phyloP scores from a whole-genome alignment of 2,113 vertebrate species.

The Etia nguti region DNA sequence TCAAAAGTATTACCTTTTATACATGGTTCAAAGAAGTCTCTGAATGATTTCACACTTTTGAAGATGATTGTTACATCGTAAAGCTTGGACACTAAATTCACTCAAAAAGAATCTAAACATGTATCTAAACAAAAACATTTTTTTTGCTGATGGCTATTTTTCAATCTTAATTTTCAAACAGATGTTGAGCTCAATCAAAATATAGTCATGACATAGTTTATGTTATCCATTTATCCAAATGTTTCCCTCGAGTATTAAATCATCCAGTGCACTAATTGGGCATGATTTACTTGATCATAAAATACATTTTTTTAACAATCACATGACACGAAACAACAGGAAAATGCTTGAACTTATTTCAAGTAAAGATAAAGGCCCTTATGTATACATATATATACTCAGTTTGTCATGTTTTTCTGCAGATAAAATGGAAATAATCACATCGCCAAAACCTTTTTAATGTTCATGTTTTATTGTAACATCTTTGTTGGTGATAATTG shows the following conservation, averaged over 20 bases:
- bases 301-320: not conserved
- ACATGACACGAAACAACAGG: not conserved
- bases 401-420: not conserved
- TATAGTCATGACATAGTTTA: not conserved
- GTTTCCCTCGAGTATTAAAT: not conserved
- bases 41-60: not conserved
- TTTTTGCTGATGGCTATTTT: not conserved
- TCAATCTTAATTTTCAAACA: not conserved
- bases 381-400: not conserved
- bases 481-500: conserved; percentile 6
- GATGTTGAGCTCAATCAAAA: not conserved
- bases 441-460: not conserved
- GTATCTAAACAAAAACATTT: not conserved
- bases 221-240: not conserved
- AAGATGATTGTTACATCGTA: not conserved
- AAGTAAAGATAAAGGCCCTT: not conserved
- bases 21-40: not conserved
- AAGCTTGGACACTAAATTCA: not conserved
- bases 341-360: not conserved
- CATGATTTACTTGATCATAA: not conserved
- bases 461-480: not conserved
- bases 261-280: not conserved
- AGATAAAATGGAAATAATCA: conserved; percentile 9
- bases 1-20: not conserved
- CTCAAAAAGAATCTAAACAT: not conserved